Base-by-base conservation (phyloP, 2,113 vertebrate species). In the Etheostoma cragini region DNA sequence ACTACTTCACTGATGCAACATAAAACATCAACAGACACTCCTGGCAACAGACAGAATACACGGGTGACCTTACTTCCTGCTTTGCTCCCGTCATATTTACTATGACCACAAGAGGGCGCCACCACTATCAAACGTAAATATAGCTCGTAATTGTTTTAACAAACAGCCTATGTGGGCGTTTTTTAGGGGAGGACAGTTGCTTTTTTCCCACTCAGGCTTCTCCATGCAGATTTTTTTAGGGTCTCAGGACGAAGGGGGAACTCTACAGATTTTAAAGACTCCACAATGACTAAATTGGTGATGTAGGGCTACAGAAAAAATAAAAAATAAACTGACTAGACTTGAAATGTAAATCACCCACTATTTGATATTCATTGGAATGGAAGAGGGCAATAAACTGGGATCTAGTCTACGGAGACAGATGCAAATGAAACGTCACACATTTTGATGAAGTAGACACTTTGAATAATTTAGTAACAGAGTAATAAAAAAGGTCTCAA, bases 351-450 rank as follows among this genome's bases (percentile, higher is more conserved):
- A 30, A 57, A 76, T 49, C 13, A 61, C 16, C 16, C 0, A n/a
- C 56, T 50, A n/a, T 47, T 67, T 52, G 65, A 61, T 61, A 61
- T 78, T 69, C 56, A 78, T 30, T 69, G 56, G 17, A 52, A 26
- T 24, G 15, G 69, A 24, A 61, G 16, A 15, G 30, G 13, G 30
- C 26, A 68, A 8, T 69, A 49, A 26, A 19, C 46, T 61, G 56
- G 26, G 46, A 61, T 69, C 61, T 24, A 21, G 50, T 77, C 46
- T 13, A 4, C 33, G 54, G 3, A 53, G 17, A 30, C 46, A 57
- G 5, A 78, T 68, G 64, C 57, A 61, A 69, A 61, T 61, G 45
- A 42, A 35, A 49, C 2, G 0, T 38, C 73, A 66, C 38, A 2
- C 12, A 57, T 60, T 33, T 21, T 17, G 53, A 77, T 35, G 26